Base-by-base conservation (phyloP, 2,888 invertebrate genomes). In the Drepanosiphum platanoidis region DNA sequence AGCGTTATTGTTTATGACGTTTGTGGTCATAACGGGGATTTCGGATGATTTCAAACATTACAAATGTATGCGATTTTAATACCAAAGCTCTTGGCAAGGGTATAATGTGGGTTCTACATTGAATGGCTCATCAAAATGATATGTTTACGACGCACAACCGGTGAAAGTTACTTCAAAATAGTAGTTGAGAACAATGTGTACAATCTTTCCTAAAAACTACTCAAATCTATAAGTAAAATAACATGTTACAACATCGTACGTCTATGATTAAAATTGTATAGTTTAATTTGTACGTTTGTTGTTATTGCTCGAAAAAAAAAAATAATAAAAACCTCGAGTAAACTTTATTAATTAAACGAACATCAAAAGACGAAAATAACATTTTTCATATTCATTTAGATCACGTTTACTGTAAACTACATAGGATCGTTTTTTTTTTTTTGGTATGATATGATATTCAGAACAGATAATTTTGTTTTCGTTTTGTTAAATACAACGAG, bases 1-100 rank as follows among this genome's bases (percentile, higher is more conserved):
- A 42, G 34, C 32, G 81, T 81, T 86, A 81, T 70, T 86, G 86
- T 81, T 58, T 86, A 81, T 70, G 81, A 80, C 42, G 74, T 64
- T 86, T 80, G 52, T 86, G 81, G 42, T 77, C 70, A 30, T 70
- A 68, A 32, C 78, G 52, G 8, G 11, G 32, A 11, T 32, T 74
- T 74, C 32, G 61, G 61, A 64, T 3, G 61, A 61, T 36, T 77
- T 27, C 13, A 77, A 27, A 52, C 5, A 27, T 39, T 39, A 78
- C 3, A 66, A 42, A 42, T 32, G 64, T 22, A 42, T 42, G 30
- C 9, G 13, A 52, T 52, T 52, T 32, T 52, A 52, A 52, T 52
- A 52, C 22, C 32, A 5, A 52, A 74, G 34, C 74, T 74, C n/a
- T n/a, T n/a, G 13, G 22, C 32, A 32, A 13, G 4, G 13, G 74